Evolutionary conservation across 1,140 invertebrate species (phyloP).

Genomic region (Cotesia chilonis): DNA sequence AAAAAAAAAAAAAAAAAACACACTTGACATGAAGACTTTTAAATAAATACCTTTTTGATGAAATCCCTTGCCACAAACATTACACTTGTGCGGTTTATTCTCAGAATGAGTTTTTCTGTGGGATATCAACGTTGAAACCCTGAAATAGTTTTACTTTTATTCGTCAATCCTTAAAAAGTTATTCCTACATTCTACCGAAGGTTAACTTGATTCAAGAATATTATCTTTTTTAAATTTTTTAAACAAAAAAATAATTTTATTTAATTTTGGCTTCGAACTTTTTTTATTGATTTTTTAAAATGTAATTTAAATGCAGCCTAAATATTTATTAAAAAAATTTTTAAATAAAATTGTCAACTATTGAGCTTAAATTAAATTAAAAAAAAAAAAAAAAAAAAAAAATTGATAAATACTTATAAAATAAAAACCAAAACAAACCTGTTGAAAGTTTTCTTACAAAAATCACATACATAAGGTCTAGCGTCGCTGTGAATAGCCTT

Average conservation of each 20-base stretch:
- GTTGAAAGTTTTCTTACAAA: slow-evolving; percentile 80
- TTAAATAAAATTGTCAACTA: too few relatives aligned
- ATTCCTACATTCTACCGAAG: too few relatives aligned
- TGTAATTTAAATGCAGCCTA: too few relatives aligned
- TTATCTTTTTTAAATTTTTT: too few relatives aligned
- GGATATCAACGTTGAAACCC: slow-evolving; percentile 78
- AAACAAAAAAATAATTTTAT: background rate
- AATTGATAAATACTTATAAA: background rate
- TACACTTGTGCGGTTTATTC: slow-evolving; percentile 76
- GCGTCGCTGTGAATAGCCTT: slow-evolving; percentile 78
- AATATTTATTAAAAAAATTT: too few relatives aligned
- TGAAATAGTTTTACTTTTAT: slow-evolving; percentile 39
- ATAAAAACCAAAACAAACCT: slow-evolving; percentile 50
- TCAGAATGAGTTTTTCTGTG: slow-evolving; percentile 79
- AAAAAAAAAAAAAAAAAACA: background rate
- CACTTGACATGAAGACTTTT: background rate
- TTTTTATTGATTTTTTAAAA: slow-evolving; percentile 8
- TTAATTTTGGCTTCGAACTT: too few relatives aligned
- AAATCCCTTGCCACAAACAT: slow-evolving; percentile 78
- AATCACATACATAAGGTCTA: slow-evolving; percentile 76
- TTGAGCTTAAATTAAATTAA: too few relatives aligned
- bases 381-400: too few relatives aligned
- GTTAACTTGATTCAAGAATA: too few relatives aligned
- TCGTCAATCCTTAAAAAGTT: too few relatives aligned
- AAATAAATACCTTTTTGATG: slow-evolving; percentile 74